phyloP scores from a whole-genome alignment of 2,113 vertebrate species.

The Syrmaticus mikado region DNA sequence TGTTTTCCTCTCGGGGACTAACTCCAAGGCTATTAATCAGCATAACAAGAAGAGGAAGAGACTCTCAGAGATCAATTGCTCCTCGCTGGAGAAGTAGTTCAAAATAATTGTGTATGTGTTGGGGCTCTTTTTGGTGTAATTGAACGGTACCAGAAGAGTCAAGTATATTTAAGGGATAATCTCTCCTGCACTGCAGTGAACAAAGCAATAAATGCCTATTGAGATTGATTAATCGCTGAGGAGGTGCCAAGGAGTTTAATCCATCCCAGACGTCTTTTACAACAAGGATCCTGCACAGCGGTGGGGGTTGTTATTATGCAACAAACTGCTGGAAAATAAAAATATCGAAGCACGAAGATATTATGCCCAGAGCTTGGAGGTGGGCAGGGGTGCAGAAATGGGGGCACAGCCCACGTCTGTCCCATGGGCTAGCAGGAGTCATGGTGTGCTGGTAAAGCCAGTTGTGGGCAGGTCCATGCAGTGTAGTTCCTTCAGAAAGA shows the following conservation, averaged over 20 bases:
- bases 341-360: background rate
- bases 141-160: conserved; percentile 67
- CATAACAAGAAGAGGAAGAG: conserved; percentile 69
- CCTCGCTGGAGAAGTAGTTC: conserved; percentile 65
- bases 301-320: conserved; percentile 25
- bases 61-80: conserved; percentile 74
- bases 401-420: background rate
- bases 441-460: background rate
- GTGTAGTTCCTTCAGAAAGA: background rate
- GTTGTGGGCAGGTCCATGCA: background rate
- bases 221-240: conserved; percentile 62
- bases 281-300: conserved; percentile 55
- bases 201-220: conserved; percentile 35
- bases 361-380: background rate
- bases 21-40: conserved; percentile 70
- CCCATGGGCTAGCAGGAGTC: too few relatives aligned
- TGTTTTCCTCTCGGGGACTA: conserved; percentile 66
- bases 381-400: background rate
- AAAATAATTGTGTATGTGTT: conserved; percentile 68
- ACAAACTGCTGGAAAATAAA: background rate
- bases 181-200: conserved; percentile 38
- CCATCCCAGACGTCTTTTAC: conserved; percentile 71
- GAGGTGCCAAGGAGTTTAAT: conserved; percentile 69
- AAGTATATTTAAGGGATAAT: conserved; percentile 58
- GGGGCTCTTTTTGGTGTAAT: conserved; percentile 68